phyloP scores from a whole-genome alignment of 2,888 invertebrate species.

The Lycaena phlaeas region DNA sequence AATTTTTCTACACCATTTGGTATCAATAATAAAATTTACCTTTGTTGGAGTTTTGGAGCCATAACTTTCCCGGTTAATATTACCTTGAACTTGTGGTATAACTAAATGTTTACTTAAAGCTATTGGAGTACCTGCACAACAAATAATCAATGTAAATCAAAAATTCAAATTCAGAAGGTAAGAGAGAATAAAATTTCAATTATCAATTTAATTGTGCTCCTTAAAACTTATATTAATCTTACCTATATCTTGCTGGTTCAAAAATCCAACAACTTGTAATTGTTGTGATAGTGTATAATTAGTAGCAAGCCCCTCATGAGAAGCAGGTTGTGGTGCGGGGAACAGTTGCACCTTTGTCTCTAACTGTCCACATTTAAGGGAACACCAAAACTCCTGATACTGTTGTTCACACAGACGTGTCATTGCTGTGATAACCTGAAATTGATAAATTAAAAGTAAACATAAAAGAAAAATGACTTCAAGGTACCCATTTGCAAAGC shows the following conservation, averaged over 20 bases:
- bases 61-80: slow-evolving; percentile 57
- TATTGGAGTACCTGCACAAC: slow-evolving; percentile 83
- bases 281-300: slow-evolving; percentile 76
- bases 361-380: slow-evolving; percentile 58
- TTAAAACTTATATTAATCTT: slow-evolving; percentile 8
- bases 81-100: slow-evolving; percentile 77
- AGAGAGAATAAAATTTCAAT: too few relatives aligned
- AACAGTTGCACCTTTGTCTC: slow-evolving; percentile 58
- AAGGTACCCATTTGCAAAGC: too few relatives aligned
- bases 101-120: slow-evolving; percentile 92
- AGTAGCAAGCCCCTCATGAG: slow-evolving; percentile 76
- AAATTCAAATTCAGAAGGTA: neutral
- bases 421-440: slow-evolving; percentile 45
- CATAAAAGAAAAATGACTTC: too few relatives aligned
- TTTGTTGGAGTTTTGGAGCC: slow-evolving; percentile 56
- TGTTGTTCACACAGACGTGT: slow-evolving; percentile 57
- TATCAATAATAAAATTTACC: too few relatives aligned
- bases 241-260: slow-evolving; percentile 88
- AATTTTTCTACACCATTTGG: too few relatives aligned
- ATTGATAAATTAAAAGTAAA: neutral
- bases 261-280: slow-evolving; percentile 89
- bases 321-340: slow-evolving; percentile 67
- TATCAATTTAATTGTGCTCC: too few relatives aligned
- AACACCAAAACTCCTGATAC: slow-evolving; percentile 59
- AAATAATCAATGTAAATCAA: too few relatives aligned